Evolutionary conservation across 2,888 invertebrate genomes (phyloP).

Genomic region (Cryptocheilus praepositus): DNA sequence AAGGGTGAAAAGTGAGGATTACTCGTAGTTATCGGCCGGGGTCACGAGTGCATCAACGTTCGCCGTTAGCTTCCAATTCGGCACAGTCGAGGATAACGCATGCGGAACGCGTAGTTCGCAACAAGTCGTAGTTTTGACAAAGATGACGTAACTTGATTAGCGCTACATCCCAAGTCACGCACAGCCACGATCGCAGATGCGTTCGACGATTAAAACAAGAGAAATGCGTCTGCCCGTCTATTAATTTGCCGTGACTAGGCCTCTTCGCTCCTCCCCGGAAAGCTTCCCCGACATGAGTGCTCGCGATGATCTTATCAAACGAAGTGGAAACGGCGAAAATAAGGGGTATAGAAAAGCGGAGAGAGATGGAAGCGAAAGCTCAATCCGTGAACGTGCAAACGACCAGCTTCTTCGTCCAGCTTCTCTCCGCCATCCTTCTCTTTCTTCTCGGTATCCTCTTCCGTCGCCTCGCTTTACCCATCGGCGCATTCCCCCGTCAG

Average conservation of each 20-base stretch:
- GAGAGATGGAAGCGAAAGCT: not conserved
- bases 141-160: too few species aligned
- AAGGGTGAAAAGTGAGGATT: conserved; percentile 7
- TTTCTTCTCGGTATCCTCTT: conserved; percentile 19
- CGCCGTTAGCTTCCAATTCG: conserved; percentile 31
- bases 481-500: conserved; percentile 29
- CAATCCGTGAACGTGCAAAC: conserved; percentile 45
- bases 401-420: conserved; percentile 30
- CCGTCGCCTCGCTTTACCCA: conserved; percentile 24
- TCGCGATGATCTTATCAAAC: conserved; percentile 17
- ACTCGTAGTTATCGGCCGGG: conserved; percentile 1
- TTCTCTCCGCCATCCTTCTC: conserved; percentile 1
- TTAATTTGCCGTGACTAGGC: conserved; percentile 11
- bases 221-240: conserved; percentile 33
- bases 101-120: conserved; percentile 15
- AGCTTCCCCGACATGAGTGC: not conserved
- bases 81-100: conserved; percentile 21
- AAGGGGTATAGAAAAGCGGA: not conserved
- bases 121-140: too few species aligned
- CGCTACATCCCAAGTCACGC: too few species aligned
- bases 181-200: conserved; percentile 19
- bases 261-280: not conserved
- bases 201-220: conserved; percentile 51
- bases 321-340: conserved; percentile 26
- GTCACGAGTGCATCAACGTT: conserved; percentile 4